Evolutionary conservation across 2,113 vertebrate species (phyloP), one percentile per base, ranked within the genome.

Genomic region (Lycaon pictus): DNA sequence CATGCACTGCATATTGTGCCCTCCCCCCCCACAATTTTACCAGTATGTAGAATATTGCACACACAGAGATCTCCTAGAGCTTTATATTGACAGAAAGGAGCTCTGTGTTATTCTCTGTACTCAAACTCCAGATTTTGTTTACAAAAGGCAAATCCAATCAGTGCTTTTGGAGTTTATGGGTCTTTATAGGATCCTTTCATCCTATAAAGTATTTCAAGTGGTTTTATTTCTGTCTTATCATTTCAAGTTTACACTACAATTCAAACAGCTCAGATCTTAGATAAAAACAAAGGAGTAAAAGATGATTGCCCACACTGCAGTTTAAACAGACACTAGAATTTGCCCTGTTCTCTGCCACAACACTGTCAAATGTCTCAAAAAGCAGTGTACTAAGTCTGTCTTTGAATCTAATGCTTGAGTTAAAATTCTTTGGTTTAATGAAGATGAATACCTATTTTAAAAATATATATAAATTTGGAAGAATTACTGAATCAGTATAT

Each of bases 261-360:
- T 96, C 62, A 90, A 80, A 85, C 9, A 69, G 5, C 16, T 90
- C 29, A 92, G n/a, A 74, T 87, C 83, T 93, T 62, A 89, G 48
- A 85, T 92, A 88, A 88, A 96, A 96, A 87, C n/a, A 95, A 96
- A 93, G 29, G 37, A 74, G 89, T n/a, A 63, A 83, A 86, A 79
- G 11, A 62, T 83, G 17, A 87, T 90, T 76, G 43, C 7, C 15
- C 9, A 63, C 15, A 48, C 6, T 27, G 6, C 17, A 93, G 20
- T 84, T 90, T 83, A 60, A 85, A 86, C 1, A 91, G 48, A 95
- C 94, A 11, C 37, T 35, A 23, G 20, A 79, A 23, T 90, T 17
- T 65, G 10, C 1, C 25, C 1, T 17, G 20, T 5, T 32, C 43
- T 67, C 72, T 25, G 69, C 11, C 23, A 72, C 1, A 79, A 58